Evolutionary conservation across 2,888 invertebrate species (phyloP).

Genomic region (Rugalucina vietnamica): DNA sequence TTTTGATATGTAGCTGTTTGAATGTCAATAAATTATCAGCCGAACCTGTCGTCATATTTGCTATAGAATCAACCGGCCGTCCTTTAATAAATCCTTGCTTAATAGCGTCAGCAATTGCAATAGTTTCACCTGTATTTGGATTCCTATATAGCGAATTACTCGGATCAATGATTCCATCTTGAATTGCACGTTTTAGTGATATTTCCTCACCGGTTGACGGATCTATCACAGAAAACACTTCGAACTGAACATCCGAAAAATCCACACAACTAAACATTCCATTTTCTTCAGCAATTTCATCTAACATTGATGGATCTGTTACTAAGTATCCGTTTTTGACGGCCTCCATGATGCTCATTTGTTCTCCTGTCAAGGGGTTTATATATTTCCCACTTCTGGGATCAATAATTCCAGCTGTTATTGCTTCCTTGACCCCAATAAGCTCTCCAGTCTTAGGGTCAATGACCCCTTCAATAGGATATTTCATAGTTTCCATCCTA

Average conservation of each 20-base stretch:
- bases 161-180: conserved; percentile 76
- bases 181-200: conserved; percentile 74
- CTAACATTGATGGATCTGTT: conserved; percentile 68
- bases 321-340: conserved; percentile 88
- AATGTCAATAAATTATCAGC: conserved; percentile 70
- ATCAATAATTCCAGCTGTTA: conserved; percentile 90
- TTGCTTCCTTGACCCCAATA: conserved; percentile 90
- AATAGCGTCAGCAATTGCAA: conserved; percentile 77
- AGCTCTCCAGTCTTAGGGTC: conserved; percentile 79
- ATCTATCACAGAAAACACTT: conserved; percentile 71
- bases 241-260: conserved; percentile 73
- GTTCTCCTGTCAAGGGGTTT: conserved; percentile 78
- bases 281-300: conserved; percentile 65
- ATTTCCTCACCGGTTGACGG: conserved; percentile 75
- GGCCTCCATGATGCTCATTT: conserved; percentile 89
- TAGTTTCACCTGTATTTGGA: conserved; percentile 77
- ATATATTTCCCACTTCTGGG: conserved; percentile 88
- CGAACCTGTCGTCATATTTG: conserved; percentile 41
- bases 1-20: conserved; percentile 77
- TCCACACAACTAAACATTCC: conserved; percentile 74
- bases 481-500: conserved; percentile 70
- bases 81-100: conserved; percentile 76
- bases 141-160: conserved; percentile 77
- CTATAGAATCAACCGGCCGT: conserved; percentile 60
- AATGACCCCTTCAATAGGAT: conserved; percentile 75